These are phyloP conservation scores for Drosophila barbarae DNA, from an alignment of 2,888 invertebrate species.

Conservation along the genomic window DNA sequence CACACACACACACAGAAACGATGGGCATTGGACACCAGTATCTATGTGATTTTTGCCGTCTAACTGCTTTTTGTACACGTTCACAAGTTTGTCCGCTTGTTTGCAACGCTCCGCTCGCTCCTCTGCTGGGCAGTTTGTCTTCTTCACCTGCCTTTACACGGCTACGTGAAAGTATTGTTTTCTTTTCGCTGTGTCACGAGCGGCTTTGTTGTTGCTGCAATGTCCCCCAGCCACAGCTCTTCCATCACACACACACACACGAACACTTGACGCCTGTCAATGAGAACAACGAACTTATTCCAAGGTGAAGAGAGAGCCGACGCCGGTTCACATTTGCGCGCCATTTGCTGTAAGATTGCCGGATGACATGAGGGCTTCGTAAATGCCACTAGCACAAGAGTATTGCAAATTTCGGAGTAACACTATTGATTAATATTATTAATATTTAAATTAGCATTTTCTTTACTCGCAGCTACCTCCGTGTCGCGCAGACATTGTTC, in stretches of 20 bases:
- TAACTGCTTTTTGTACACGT: slow-evolving; percentile 72
- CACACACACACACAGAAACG: slow-evolving; percentile 13
- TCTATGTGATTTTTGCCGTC: slow-evolving; percentile 51
- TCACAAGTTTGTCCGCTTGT: slow-evolving; percentile 61
- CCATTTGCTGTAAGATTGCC: slow-evolving; percentile 58
- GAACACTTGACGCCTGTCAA: slow-evolving; percentile 38
- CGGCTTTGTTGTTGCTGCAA: slow-evolving; percentile 45
- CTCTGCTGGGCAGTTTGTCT: slow-evolving; percentile 26
- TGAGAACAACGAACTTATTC: slow-evolving; percentile 72
- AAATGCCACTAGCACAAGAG: slow-evolving; percentile 7
- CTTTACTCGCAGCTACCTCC: background rate
- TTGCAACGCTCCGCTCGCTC: slow-evolving; percentile 56
- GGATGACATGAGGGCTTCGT: slow-evolving; percentile 29
- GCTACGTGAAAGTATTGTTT: slow-evolving; percentile 59
- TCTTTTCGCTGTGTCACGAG: slow-evolving; percentile 65
- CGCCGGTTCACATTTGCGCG: slow-evolving; percentile 73
- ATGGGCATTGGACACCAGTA: slow-evolving; percentile 27
- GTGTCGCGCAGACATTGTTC: slow-evolving; percentile 26
- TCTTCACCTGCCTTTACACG: slow-evolving; percentile 42
- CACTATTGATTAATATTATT: too few species aligned
- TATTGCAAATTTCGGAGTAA: background rate
- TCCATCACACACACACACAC: slow-evolving; percentile 29
- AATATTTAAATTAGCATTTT: background rate
- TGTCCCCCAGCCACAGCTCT: slow-evolving; percentile 61
- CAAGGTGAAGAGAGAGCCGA: slow-evolving; percentile 55